Conservation (phyloP, 2,113 vertebrate genomes). For the Gobio gobio region DNA sequence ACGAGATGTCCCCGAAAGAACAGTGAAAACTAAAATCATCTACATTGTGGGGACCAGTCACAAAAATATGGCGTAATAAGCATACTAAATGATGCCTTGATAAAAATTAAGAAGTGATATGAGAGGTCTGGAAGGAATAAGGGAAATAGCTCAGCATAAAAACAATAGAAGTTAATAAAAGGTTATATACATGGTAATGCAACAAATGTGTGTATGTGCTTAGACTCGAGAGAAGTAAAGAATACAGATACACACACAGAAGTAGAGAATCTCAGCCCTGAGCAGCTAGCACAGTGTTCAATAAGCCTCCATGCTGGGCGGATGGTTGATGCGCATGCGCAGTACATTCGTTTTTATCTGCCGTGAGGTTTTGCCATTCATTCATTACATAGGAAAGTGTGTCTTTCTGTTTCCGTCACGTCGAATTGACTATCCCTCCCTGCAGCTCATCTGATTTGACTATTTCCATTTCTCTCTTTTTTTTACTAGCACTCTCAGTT, state of each 20-base stretch:
- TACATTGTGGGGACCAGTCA: background rate
- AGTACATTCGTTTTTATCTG: background rate
- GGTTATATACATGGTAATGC: background rate
- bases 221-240: background rate
- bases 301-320: constrained; percentile 1
- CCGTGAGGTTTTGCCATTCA: background rate
- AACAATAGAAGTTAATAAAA: background rate
- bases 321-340: constrained; percentile 24
- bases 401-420: background rate
- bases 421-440: background rate
- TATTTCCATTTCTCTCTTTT: background rate
- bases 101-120: background rate
- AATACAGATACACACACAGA: background rate
- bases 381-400: background rate
- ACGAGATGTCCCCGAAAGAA: too few relatives aligned
- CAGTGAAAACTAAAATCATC: background rate
- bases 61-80: background rate
- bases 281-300: background rate
- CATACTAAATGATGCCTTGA: background rate
- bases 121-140: background rate
- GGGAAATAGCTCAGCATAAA: background rate
- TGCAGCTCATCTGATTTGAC: background rate
- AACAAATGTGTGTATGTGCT: constrained; percentile 7
- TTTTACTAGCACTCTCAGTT: background rate
- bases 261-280: background rate